Evolutionary conservation across 2,888 invertebrate species (phyloP), one percentile per base, ranked within the genome.

Genomic region (Stenchaetothrips biformis): DNA sequence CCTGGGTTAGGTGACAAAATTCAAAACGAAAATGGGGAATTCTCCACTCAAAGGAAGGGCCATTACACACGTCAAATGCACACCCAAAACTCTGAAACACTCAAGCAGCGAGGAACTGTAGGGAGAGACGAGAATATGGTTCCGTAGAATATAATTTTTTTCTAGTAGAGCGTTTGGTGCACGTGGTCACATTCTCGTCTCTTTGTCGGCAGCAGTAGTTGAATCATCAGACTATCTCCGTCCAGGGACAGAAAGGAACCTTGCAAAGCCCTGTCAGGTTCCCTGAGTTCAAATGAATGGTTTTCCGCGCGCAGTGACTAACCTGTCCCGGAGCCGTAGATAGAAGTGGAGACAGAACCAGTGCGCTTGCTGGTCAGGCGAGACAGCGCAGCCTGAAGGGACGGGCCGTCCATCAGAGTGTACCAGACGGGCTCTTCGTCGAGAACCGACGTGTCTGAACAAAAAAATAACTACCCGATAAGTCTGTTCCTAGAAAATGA

Each of bases 351-450:
- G 7, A 74, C 67, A 6, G 67, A 74, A 4, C 67, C 67, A 11
- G 67, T 74, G 11, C 67, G 67, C 11, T 74, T 74, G 67, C 67
- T 74, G 25, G 67, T 74, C 0, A 74, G 21, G 7, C 67, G 21
- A 11, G 67, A 74, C 25, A 81, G 78, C 7, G 78, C 83, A 59
- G 47, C 83, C 79, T 79, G 82, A 79, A 78, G 83, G 80, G 81
- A 83, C 80, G 78, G 78, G 81, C 83, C 80, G 80, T 86, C 86
- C 83, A 87, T 86, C 18, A 90, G 85, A 6, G 86, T 86, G 83
- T 89, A 90, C 88, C 89, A 90, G 79, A 89, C 88, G 25, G 89
- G 87, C 81, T 89, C 87, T 85, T 89, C 89, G 84, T 89, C 89
- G 81, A 90, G 85, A 81, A 88, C 85, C 37, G 85, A 85, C n/a